phyloP scores from a whole-genome alignment of 2,797 vertebrate genomes.

The Periophthalmus magnuspinnatus region DNA sequence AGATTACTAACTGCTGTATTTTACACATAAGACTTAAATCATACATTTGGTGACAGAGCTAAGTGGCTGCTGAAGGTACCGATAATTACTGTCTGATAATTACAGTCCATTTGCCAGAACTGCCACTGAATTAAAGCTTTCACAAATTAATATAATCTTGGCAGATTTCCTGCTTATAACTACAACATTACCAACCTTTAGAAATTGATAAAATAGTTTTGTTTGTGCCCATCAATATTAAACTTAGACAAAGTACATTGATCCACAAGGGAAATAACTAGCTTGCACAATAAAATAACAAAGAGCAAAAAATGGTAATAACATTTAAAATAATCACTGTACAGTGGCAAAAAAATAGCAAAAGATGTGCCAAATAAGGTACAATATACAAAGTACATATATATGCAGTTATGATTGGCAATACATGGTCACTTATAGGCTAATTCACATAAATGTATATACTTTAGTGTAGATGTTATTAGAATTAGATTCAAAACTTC shows the following conservation, averaged over 20 bases:
- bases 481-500: background rate
- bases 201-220: background rate
- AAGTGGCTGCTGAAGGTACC: conserved; percentile 26
- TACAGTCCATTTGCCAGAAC: conserved; percentile 25
- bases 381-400: no score
- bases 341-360: no score
- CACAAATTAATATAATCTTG: background rate
- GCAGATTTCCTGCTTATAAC: background rate
- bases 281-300: no score
- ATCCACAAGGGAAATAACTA: no score
- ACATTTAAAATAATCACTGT: no score
- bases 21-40: conserved; percentile 21
- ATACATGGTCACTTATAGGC: background rate
- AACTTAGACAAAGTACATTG: no score
- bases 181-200: background rate
- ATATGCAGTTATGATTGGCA: background rate
- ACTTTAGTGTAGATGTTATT: background rate
- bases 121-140: conserved; percentile 19
- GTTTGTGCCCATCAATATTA: background rate
- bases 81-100: conserved; percentile 37
- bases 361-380: no score
- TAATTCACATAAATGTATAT: background rate
- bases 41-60: conserved; percentile 16
- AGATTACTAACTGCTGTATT: conserved; percentile 9
- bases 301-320: no score